Evolutionary conservation across 1,140 invertebrate species (phyloP), one percentile per base, ranked within the genome.

Genomic region (Bradynema listronoti): DNA sequence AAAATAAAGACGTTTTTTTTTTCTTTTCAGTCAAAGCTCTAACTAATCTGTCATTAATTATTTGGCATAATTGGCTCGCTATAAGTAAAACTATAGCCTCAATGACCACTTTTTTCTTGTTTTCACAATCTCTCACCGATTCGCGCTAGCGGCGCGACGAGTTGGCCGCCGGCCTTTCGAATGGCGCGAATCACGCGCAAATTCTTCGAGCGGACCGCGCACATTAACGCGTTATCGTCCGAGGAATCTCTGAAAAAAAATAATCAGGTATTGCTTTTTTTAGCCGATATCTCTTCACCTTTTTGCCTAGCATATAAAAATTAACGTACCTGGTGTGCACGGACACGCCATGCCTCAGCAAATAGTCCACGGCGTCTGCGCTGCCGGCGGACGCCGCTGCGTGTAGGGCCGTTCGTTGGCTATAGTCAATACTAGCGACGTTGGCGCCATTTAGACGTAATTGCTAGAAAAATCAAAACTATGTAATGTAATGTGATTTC

Each of bases 401-500:
- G 68, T 92, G 89, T 0, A 92, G 80, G 0, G 88, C 85, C 0
- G 88, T 90, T 55, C 87, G 82, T 7, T 84, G 82, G 79, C 90
- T 88, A 50, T 86, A 85, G 75, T 90, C 88, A n/a, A 80, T 77
- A 7, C 83, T 83, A 0, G 86, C 87, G 4, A 91, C 80, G 78
- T 90, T 85, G 2, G 85, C 86, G 1, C 87, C 87, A 43, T 77
- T 77, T 43, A 77, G 61, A 55, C 75, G 67, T 29, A 84, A 72
- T 34, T 79, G 78, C 65, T 83, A 78, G 14, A 49, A n/a, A 14
- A 24, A 56, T n/a, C n/a, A n/a, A n/a, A n/a, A n/a, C n/a, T n/a
- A n/a, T n/a, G n/a, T n/a, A n/a, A n/a, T n/a, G n/a, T n/a, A n/a
- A n/a, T n/a, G n/a, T n/a, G n/a, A n/a, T n/a, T n/a, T n/a, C n/a